Conservation (phyloP, 2,888 invertebrate species). For the Hypercompe scribonia region DNA sequence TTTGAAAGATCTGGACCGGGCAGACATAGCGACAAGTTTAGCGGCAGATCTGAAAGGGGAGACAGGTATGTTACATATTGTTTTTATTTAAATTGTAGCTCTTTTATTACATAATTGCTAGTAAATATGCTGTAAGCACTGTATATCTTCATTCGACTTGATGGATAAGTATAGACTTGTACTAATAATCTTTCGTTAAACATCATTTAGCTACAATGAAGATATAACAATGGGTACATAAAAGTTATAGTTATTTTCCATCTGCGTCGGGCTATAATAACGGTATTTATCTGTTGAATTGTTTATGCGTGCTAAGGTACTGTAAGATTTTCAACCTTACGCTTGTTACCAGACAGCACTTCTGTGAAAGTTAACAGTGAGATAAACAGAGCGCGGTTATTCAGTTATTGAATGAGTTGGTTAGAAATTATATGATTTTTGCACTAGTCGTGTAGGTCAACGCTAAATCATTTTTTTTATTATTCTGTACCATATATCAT, state of each 20-base stretch:
- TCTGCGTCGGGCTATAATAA: background rate
- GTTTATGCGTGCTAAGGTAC: conserved; percentile 8
- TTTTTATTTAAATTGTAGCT: background rate
- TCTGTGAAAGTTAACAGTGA: background rate
- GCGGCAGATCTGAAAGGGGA: conserved; percentile 65
- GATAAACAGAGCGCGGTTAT: background rate
- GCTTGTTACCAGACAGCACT: background rate
- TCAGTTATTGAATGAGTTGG: background rate
- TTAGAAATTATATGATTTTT: background rate
- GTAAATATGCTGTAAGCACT: background rate
- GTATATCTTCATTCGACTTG: background rate
- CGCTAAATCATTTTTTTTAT: background rate
- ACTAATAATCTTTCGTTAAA: background rate
- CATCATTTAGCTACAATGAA: background rate
- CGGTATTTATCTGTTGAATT: conserved; percentile 9
- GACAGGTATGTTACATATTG: conserved; percentile 59
- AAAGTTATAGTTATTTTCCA: background rate
- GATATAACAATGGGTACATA: background rate
- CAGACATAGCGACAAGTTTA: conserved; percentile 77
- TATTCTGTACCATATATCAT: too few species aligned
- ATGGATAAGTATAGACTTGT: background rate
- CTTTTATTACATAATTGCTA: background rate
- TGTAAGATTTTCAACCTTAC: conserved; percentile 5
- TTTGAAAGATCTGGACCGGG: conserved; percentile 78
- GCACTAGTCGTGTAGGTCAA: background rate